Conservation (phyloP, 2,797 vertebrate species). For the Thripadectes ignobilis region DNA sequence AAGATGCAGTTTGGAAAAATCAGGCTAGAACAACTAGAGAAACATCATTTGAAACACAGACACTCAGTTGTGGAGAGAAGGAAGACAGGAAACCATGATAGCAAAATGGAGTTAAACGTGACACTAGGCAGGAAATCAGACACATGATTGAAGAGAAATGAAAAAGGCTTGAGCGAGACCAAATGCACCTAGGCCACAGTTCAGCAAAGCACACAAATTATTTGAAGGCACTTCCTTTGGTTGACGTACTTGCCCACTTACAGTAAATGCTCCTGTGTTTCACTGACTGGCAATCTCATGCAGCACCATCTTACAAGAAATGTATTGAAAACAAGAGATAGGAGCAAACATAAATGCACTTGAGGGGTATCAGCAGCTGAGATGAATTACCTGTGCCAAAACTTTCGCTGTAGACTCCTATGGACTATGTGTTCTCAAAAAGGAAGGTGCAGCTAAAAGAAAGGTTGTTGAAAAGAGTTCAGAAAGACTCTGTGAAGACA, state of each 20-base stretch:
- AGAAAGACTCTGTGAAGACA: not conserved
- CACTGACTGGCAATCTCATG: slow-evolving; percentile 21
- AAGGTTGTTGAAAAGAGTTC: not conserved
- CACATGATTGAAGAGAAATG: not conserved
- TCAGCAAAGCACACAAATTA: slow-evolving; percentile 28
- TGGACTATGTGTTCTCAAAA: not conserved
- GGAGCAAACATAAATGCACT: not conserved
- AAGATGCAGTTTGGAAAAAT: not conserved
- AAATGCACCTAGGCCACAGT: slow-evolving; percentile 15
- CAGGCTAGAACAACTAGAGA: not conserved
- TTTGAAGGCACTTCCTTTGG: slow-evolving; percentile 23
- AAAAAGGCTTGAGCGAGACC: not conserved
- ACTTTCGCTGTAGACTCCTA: not conserved
- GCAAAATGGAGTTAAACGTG: slow-evolving; percentile 28
- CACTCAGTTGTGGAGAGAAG: not conserved
- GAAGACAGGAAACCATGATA: not conserved
- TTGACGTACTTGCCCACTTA: not conserved
- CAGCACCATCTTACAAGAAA: slow-evolving; percentile 11
- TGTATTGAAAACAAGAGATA: not conserved
- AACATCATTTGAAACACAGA: not conserved
- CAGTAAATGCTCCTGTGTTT: slow-evolving; percentile 18
- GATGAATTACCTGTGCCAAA: not conserved
- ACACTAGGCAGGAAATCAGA: slow-evolving; percentile 1
- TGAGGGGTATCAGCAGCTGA: not conserved
- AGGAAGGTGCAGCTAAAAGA: not conserved